Percentiles rank a stretch among this genome's conserved stretches.
phyloP scores from a whole-genome alignment of 2,113 vertebrate genomes.

The Ardeotis arabs region DNA sequence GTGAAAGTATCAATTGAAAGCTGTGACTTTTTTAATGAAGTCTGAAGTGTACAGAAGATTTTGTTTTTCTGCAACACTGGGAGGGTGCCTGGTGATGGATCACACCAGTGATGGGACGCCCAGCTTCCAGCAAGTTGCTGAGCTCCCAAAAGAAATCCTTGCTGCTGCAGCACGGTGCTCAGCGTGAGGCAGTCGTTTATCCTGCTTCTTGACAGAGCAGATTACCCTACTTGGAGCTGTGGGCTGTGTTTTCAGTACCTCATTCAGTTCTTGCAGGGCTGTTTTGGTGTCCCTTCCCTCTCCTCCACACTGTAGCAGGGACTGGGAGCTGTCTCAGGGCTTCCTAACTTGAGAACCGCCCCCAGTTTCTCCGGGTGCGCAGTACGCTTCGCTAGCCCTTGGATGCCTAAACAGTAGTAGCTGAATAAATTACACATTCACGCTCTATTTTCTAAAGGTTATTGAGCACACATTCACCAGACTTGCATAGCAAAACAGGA shows the following conservation, averaged over 20 bases:
- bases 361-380: not conserved
- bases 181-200: slow-evolving; percentile 5
- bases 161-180: not conserved
- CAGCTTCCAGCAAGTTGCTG: not conserved
- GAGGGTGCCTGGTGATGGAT: slow-evolving; percentile 22
- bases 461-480: not conserved
- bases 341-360: not conserved
- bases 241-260: not conserved
- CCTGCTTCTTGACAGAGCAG: slow-evolving; percentile 11
- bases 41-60: not conserved
- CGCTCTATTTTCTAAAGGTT: not conserved
- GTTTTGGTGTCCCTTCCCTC: not conserved
- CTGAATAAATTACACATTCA: not conserved
- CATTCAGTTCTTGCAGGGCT: not conserved
- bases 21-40: not conserved
- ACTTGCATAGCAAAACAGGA: not conserved
- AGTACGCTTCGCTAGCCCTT: not conserved
- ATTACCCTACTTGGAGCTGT: not conserved
- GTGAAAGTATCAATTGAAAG: slow-evolving; percentile 20
- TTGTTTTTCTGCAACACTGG: not conserved
- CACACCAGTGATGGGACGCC: not conserved
- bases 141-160: not conserved
- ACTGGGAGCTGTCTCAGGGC: not conserved
- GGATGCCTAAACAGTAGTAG: not conserved
- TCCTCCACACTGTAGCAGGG: not conserved